A percentile compares a stretch with the other conserved stretches of the same genome.
Evolutionary conservation across 2,888 invertebrate genomes (phyloP).

Genomic region (Rugalucina vietnamica): DNA sequence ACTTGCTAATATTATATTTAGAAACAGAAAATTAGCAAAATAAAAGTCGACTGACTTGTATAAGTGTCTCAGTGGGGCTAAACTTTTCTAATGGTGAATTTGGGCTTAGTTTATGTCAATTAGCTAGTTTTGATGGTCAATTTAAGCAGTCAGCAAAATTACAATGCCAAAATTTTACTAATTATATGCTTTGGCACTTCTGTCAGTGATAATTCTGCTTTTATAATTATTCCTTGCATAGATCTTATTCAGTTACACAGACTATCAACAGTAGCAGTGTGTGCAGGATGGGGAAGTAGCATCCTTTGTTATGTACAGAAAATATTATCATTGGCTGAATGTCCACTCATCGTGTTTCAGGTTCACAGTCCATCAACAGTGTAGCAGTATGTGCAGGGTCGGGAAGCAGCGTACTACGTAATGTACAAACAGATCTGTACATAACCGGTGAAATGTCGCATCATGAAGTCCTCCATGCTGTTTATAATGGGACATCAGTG

Average conservation of each 20-base stretch:
- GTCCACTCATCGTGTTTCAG: not conserved
- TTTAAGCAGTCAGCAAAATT: no score
- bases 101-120: no score
- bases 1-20: no score
- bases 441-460: slow-evolving; percentile 97
- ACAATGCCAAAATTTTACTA: no score
- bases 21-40: no score
- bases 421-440: slow-evolving; percentile 90
- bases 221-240: no score
- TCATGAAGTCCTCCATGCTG: slow-evolving; percentile 95
- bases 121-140: no score
- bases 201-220: no score
- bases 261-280: not conserved
- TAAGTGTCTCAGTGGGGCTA: no score
- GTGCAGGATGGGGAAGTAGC: not conserved
- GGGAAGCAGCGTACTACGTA: slow-evolving; percentile 91
- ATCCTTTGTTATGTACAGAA: not conserved
- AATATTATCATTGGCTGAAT: not conserved
- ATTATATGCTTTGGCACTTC: no score
- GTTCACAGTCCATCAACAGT: slow-evolving; percentile 73
- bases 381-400: slow-evolving; percentile 96
- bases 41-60: no score
- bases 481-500: slow-evolving; percentile 91
- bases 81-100: no score
- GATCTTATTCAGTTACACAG: not conserved